Evolutionary conservation across 1,140 invertebrate species (phyloP).

Genomic region (Paraescarpia echinospica): DNA sequence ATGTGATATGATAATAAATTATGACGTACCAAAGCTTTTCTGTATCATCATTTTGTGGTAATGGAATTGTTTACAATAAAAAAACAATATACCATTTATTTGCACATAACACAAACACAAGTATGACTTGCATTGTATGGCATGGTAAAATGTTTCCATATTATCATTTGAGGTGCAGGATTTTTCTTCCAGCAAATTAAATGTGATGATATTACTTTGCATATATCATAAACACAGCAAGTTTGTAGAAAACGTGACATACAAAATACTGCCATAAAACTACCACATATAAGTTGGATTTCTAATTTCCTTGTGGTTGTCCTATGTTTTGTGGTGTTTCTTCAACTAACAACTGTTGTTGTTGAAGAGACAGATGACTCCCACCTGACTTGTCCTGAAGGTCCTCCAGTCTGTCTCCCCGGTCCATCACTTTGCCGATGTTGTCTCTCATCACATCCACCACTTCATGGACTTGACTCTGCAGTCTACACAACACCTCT

Average conservation of each 20-base stretch:
- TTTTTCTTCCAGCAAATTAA: neutral
- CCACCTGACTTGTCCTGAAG: constrained; percentile 62
- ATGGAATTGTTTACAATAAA: too few relatives aligned
- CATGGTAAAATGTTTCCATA: too few relatives aligned
- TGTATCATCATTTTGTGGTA: neutral
- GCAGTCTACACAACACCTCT: constrained; percentile 49
- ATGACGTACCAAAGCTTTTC: neutral
- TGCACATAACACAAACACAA: too few relatives aligned
- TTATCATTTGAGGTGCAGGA: neutral
- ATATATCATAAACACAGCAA: neutral
- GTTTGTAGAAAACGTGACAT: neutral
- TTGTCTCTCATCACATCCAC: constrained; percentile 65
- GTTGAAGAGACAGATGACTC: neutral
- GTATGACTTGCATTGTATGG: too few relatives aligned
- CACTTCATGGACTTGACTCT: constrained; percentile 64
- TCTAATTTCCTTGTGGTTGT: neutral
- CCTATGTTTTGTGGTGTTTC: neutral
- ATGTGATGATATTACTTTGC: neutral
- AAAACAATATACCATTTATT: too few relatives aligned
- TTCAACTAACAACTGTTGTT: neutral
- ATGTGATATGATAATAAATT: neutral
- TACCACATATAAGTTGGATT: neutral
- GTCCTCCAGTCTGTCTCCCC: constrained; percentile 64
- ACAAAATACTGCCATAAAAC: neutral
- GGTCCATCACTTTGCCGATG: constrained; percentile 63